A percentile compares a stretch with the other conserved stretches of the same genome.
Conservation (phyloP, 2,113 vertebrate genomes). For the Dipodomys ordii region DNA sequence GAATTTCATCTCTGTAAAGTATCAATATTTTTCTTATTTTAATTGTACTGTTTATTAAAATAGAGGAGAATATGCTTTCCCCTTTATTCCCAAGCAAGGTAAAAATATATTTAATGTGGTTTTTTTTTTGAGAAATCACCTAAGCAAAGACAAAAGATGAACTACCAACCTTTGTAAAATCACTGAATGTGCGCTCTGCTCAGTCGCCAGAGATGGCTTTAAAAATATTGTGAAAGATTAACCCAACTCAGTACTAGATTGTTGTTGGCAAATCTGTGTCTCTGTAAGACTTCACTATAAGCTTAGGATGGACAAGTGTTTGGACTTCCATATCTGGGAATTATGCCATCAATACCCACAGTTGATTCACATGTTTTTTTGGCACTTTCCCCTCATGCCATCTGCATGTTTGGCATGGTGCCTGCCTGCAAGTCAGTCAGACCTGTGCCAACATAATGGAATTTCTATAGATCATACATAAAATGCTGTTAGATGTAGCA, state of each 20-base stretch:
- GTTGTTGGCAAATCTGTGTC: slow-evolving; percentile 84
- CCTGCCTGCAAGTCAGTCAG: slow-evolving; percentile 88
- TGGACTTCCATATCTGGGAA: slow-evolving; percentile 89
- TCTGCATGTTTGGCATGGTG: slow-evolving; percentile 87
- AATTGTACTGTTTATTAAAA: neutral
- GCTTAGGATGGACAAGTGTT: slow-evolving; percentile 88
- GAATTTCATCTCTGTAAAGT: neutral
- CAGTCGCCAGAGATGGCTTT: slow-evolving; percentile 62
- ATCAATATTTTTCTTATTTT: slow-evolving; percentile 3
- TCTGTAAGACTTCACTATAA: slow-evolving; percentile 83
- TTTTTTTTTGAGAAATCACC: slow-evolving; percentile 29
- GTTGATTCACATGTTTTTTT: slow-evolving; percentile 88
- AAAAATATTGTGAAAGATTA: slow-evolving; percentile 78
- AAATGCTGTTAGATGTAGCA: slow-evolving; percentile 80
- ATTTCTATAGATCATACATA: slow-evolving; percentile 84
- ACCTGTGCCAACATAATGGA: slow-evolving; percentile 88
- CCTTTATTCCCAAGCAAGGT: neutral
- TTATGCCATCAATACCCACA: slow-evolving; percentile 88
- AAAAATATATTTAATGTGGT: neutral
- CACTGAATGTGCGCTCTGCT: slow-evolving; percentile 40
- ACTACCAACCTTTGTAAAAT: neutral
- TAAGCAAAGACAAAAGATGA: slow-evolving; percentile 2
- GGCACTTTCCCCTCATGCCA: slow-evolving; percentile 86
- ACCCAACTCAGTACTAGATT: slow-evolving; percentile 77
- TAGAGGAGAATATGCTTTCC: neutral